These are phyloP conservation scores for Philaethria dido DNA, from an alignment of 2,888 invertebrate genomes.

Conservation along the genomic window DNA sequence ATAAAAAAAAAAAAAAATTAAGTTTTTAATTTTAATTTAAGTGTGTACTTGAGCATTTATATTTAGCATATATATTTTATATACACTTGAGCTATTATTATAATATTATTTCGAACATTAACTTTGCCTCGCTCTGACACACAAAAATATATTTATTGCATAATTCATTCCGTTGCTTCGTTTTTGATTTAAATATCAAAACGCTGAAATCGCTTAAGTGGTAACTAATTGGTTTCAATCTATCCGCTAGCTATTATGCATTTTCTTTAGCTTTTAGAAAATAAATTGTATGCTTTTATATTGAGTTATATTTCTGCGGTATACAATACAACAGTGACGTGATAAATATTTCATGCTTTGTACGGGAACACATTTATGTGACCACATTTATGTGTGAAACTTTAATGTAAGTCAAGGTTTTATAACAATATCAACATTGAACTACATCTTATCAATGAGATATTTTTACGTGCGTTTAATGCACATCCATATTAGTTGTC, in stretches of 20 bases:
- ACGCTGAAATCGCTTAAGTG: neutral
- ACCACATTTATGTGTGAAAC: neutral
- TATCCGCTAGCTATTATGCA: too few species aligned
- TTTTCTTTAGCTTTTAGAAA: neutral
- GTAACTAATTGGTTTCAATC: neutral
- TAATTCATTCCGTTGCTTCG: neutral
- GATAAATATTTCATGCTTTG: slow-evolving; percentile 6
- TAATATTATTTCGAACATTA: too few species aligned
- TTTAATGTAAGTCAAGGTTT: neutral
- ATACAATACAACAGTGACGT: neutral
- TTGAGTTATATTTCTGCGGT: neutral
- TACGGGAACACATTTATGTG: neutral
- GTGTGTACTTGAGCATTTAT: too few species aligned
- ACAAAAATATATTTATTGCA: neutral
- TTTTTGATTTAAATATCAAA: neutral
- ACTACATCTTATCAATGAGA: neutral
- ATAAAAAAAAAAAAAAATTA: too few species aligned
- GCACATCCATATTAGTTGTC: too few species aligned
- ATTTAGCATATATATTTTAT: too few species aligned
- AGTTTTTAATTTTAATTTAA: too few species aligned
- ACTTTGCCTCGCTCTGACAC: too few species aligned
- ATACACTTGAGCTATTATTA: too few species aligned
- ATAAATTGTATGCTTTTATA: neutral
- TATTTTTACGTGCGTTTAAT: neutral
- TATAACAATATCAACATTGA: neutral